Conservation (phyloP, 1,140 invertebrate genomes). For the Drosophila hydei region DNA sequence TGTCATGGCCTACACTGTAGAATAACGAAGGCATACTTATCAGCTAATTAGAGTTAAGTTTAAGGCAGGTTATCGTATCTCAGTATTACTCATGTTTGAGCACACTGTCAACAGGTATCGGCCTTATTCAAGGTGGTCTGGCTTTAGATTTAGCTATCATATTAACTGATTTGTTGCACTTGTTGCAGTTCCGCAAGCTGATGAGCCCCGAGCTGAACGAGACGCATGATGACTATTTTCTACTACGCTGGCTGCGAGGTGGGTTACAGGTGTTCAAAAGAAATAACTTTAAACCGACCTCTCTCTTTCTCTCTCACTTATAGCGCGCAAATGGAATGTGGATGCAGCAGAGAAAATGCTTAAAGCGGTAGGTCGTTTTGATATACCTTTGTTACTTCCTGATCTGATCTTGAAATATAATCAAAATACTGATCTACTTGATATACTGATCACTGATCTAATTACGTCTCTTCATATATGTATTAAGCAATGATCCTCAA, state of each 20-base stretch:
- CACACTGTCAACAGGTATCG: neutral
- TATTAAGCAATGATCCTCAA: neutral
- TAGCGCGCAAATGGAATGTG: slow-evolving; percentile 92
- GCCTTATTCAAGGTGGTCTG: slow-evolving; percentile 8
- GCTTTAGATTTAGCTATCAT: neutral
- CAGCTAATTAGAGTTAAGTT: too few species aligned
- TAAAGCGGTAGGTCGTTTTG: slow-evolving; percentile 85
- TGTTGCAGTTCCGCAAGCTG: slow-evolving; percentile 88
- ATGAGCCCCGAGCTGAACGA: slow-evolving; percentile 88
- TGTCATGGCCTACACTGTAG: too few species aligned
- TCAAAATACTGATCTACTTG: neutral
- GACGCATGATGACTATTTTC: slow-evolving; percentile 91
- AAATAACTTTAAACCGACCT: neutral
- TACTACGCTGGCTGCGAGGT: slow-evolving; percentile 93
- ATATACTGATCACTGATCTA: too few species aligned
- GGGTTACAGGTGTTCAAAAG: slow-evolving; percentile 54
- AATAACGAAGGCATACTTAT: too few species aligned
- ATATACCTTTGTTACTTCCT: neutral
- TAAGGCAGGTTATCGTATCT: too few species aligned
- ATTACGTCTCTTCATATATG: neutral
- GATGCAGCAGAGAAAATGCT: slow-evolving; percentile 94
- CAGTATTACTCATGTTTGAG: too few species aligned
- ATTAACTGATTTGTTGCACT: neutral
- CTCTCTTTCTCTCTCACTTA: neutral
- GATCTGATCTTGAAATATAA: neutral